Percentiles rank a stretch among this genome's conserved stretches.
phyloP scores from a whole-genome alignment of 2,888 invertebrate species.

The Onthophagus sagittarius region DNA sequence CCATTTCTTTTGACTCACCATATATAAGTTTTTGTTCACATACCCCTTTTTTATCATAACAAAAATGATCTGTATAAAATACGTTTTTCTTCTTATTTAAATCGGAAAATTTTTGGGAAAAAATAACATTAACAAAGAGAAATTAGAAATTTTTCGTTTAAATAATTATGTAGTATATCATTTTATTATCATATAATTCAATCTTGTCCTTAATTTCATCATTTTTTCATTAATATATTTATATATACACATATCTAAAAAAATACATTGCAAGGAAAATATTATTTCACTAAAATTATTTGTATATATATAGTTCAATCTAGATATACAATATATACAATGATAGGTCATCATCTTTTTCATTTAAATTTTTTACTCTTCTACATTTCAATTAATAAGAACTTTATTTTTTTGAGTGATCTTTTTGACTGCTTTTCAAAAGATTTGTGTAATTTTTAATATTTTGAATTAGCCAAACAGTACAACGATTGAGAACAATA shows the following conservation, averaged over 20 bases:
- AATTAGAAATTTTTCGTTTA: not conserved
- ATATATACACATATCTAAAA: slow-evolving; percentile 49
- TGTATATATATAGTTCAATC: slow-evolving; percentile 42
- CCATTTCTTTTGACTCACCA: too few relatives aligned
- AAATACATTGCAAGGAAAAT: slow-evolving; percentile 51
- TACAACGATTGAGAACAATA: not conserved
- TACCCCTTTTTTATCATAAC: too few relatives aligned
- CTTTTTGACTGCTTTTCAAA: not conserved
- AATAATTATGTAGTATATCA: not conserved
- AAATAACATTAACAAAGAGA: not conserved
- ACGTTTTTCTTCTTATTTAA: too few relatives aligned
- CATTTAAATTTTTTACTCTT: not conserved
- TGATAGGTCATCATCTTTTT: slow-evolving; percentile 12
- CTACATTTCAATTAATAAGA: too few relatives aligned
- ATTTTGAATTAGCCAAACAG: not conserved
- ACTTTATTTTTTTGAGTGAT: not conserved
- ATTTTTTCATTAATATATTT: slow-evolving; percentile 24
- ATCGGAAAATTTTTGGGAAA: not conserved
- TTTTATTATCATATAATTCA: not conserved
- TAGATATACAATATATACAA: slow-evolving; percentile 50
- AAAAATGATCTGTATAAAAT: too few relatives aligned
- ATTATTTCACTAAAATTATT: slow-evolving; percentile 39
- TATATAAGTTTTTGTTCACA: too few relatives aligned
- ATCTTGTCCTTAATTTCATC: not conserved
- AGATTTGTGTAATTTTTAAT: not conserved